phyloP scores from a whole-genome alignment of 2,797 vertebrate genomes.

The Limnodromus scolopaceus region DNA sequence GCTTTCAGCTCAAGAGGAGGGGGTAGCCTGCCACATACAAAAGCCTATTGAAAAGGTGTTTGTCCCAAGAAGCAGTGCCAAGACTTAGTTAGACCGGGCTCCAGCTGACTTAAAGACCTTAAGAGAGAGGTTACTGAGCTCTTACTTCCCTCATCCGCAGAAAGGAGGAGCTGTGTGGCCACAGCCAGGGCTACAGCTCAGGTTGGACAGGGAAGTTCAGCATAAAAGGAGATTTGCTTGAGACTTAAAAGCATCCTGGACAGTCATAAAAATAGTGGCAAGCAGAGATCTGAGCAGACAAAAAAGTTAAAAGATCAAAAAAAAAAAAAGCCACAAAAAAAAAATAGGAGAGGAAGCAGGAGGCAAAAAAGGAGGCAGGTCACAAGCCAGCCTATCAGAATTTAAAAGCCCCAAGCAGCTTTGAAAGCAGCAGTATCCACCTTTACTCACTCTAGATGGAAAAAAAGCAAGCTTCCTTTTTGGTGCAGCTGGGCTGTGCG shows the following conservation, averaged over 20 bases:
- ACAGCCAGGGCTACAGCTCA: not conserved
- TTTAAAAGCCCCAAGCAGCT: not conserved
- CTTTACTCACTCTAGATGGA: not conserved
- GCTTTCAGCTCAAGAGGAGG: constrained; percentile 35
- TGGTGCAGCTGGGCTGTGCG: not conserved
- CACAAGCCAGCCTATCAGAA: not conserved
- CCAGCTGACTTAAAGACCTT: constrained; percentile 35
- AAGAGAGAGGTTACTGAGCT: not conserved
- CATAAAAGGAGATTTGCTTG: not conserved
- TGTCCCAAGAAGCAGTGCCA: constrained; percentile 23
- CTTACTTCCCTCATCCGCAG: not conserved
- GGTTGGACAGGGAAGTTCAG: not conserved
- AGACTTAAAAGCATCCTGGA: not conserved
- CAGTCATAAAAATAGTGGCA: not conserved
- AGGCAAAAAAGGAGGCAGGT: not conserved
- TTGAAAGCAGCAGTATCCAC: not conserved
- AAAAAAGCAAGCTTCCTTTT: not conserved
- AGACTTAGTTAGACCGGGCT: not conserved
- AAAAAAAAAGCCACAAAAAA: not conserved
- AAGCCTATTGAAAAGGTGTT: constrained; percentile 68
- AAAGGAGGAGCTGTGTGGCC: not conserved
- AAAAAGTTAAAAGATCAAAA: not conserved
- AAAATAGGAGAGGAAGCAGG: not conserved
- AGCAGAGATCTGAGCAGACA: not conserved
- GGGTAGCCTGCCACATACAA: constrained; percentile 47